Conservation (phyloP, 2,113 vertebrate species). For the Sander vitreus region DNA sequence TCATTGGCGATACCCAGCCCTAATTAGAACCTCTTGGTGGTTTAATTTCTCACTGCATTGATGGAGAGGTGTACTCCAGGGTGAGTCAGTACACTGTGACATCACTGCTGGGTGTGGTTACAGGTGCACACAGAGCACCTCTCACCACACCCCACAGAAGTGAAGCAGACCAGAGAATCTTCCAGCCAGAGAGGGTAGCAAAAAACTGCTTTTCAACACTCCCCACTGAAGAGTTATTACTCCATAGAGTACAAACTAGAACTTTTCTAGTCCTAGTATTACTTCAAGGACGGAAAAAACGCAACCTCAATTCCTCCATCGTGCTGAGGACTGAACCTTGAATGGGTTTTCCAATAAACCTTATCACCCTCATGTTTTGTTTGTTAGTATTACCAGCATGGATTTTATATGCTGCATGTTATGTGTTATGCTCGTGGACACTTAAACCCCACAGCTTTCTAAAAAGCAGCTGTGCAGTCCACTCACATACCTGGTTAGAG, state of each 20-base stretch:
- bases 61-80: background rate
- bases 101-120: background rate
- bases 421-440: slow-evolving; percentile 13
- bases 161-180: too few relatives aligned
- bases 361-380: background rate
- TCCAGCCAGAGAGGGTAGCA: too few relatives aligned
- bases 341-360: background rate
- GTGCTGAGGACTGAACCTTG: background rate
- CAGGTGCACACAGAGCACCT: background rate
- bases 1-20: too few relatives aligned
- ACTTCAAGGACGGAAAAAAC: background rate
- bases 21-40: too few relatives aligned
- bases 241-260: background rate
- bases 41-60: background rate
- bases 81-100: background rate
- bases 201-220: background rate
- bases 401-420: background rate
- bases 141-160: too few relatives aligned
- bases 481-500: slow-evolving; percentile 6
- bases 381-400: background rate
- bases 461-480: background rate
- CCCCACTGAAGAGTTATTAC: background rate
- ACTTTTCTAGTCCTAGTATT: too few relatives aligned
- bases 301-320: background rate
- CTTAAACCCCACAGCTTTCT: background rate